Evolutionary conservation across 2,113 vertebrate genomes (phyloP).

Genomic region (Sebastes schlegelii): DNA sequence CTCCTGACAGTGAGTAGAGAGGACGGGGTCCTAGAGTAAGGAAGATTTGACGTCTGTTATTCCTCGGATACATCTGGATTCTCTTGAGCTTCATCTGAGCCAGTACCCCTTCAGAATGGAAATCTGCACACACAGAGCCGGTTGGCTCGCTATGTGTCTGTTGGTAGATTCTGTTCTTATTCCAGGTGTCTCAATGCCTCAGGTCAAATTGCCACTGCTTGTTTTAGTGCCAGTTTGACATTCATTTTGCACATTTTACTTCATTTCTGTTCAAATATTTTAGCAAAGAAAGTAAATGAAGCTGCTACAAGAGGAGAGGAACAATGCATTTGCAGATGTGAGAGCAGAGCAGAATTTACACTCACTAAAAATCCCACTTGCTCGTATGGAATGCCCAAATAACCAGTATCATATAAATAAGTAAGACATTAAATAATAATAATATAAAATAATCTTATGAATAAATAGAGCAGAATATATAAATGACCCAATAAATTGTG

Average conservation of each 20-base stretch:
- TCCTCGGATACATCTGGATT: constrained; percentile 53
- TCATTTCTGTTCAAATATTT: not conserved
- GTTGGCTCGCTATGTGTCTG: not conserved
- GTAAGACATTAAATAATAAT: too few relatives aligned
- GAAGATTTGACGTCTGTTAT: not conserved
- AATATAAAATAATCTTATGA: too few relatives aligned
- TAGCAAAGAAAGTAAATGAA: not conserved
- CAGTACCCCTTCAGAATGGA: constrained; percentile 71
- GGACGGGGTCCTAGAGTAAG: not conserved
- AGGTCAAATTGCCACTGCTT: constrained; percentile 57
- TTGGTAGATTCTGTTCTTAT: constrained; percentile 36
- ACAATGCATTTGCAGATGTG: not conserved
- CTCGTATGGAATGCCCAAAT: not conserved
- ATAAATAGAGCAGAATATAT: too few relatives aligned
- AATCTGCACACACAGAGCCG: constrained; percentile 5
- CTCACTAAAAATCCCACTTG: not conserved
- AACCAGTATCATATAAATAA: not conserved
- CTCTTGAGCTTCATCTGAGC: constrained; percentile 51
- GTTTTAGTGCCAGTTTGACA: not conserved
- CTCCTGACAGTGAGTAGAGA: constrained; percentile 2
- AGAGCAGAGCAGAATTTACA: constrained; percentile 5
- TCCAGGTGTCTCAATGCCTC: constrained; percentile 71
- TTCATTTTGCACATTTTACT: not conserved
- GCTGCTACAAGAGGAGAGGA: constrained; percentile 7
- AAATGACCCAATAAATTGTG: too few relatives aligned